A percentile compares a stretch with the other conserved stretches of the same genome.
Conservation (phyloP, 2,797 vertebrate species). For the Balearica regulorum region DNA sequence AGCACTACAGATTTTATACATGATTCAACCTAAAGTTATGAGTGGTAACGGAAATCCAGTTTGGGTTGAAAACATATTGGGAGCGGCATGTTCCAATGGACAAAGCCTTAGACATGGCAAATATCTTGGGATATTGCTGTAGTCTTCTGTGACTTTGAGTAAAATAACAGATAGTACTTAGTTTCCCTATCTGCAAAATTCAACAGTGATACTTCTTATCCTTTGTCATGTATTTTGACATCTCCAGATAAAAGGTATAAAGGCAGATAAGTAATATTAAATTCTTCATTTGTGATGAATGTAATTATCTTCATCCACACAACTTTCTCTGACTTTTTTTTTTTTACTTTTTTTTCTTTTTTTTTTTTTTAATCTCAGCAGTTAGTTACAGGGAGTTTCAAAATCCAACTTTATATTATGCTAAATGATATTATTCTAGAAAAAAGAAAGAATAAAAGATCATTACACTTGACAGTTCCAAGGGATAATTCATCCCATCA, state of each 20-base stretch:
- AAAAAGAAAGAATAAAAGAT: constrained; percentile 9
- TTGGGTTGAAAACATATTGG: background rate
- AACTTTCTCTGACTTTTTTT: background rate
- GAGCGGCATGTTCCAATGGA: background rate
- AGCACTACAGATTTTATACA: background rate
- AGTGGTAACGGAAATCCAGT: background rate
- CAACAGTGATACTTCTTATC: background rate
- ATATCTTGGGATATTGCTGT: background rate
- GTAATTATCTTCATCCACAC: background rate
- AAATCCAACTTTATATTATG: background rate
- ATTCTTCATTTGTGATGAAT: constrained; percentile 15
- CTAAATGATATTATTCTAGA: background rate
- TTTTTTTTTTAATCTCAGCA: background rate
- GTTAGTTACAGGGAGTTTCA: background rate
- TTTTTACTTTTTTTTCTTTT: too few species aligned
- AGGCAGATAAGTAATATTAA: constrained; percentile 27
- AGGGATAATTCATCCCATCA: background rate
- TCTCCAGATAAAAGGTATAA: constrained; percentile 6
- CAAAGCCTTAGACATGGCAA: background rate
- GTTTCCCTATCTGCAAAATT: background rate
- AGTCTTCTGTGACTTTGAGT: background rate
- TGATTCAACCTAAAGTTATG: background rate
- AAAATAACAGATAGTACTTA: background rate
- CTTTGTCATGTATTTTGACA: constrained; percentile 29
- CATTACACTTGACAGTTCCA: constrained; percentile 2